These are phyloP conservation scores for Caenorhabditis drosophilae DNA, from an alignment of 2,888 invertebrate species.

Conservation along the genomic window DNA sequence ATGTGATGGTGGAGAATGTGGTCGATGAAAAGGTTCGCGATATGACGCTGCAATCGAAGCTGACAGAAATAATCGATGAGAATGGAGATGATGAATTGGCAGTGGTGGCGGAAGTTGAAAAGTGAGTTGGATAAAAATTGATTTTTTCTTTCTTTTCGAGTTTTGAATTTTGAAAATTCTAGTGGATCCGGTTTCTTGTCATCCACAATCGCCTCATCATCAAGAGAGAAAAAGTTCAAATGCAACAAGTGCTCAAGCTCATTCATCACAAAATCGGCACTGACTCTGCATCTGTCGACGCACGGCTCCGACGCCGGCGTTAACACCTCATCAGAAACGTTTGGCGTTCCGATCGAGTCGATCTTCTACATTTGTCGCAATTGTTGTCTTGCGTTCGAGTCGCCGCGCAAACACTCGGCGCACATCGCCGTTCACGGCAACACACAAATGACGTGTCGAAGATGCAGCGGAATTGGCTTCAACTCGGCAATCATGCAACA, in stretches of 20 bases:
- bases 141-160: no score
- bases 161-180: slow-evolving; percentile 14
- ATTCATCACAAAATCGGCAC: slow-evolving; percentile 24
- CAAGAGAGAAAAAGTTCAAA: slow-evolving; percentile 27
- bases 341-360: slow-evolving; percentile 16
- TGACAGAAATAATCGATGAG: slow-evolving; percentile 5
- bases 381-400: slow-evolving; percentile 36
- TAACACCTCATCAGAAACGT: slow-evolving; percentile 2
- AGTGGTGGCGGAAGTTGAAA: slow-evolving; percentile 38
- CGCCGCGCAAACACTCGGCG: no score
- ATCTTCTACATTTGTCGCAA: slow-evolving; percentile 25
- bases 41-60: neutral
- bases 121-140: slow-evolving; percentile 31
- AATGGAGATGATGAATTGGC: slow-evolving; percentile 41
- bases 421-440: slow-evolving; percentile 24
- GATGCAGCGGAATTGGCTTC: slow-evolving; percentile 34
- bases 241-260: slow-evolving; percentile 26
- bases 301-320: slow-evolving; percentile 36
- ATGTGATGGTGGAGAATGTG: slow-evolving; percentile 6
- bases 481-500: slow-evolving; percentile 11
- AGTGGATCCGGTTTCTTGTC: slow-evolving; percentile 18
- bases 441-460: slow-evolving; percentile 11
- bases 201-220: slow-evolving; percentile 5
- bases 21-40: neutral
- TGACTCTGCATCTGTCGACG: slow-evolving; percentile 7